Evolutionary conservation across 1,140 invertebrate species (phyloP), one percentile per base, ranked within the genome.

Genomic region (Frieseomelitta varia): DNA sequence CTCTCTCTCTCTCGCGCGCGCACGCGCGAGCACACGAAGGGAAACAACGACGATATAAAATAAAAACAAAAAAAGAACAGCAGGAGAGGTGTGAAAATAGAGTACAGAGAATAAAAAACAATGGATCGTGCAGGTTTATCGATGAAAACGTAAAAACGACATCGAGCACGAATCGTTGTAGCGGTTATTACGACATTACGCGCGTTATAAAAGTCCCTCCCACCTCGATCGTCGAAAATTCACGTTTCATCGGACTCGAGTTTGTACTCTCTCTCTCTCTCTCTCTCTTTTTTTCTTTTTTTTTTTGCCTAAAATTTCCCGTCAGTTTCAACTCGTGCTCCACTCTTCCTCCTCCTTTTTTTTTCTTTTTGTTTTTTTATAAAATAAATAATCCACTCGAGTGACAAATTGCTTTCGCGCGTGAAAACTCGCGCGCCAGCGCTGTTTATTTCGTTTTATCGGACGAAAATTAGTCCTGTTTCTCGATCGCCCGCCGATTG

Each of bases 111-210:
- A 51, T 27, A 11, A 39, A 47, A 76, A 56, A 47, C 30, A 73
- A 63, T 27, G 10, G 30, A 67, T 77, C 24, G 34, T 14, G 27
- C 47, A 30, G 30, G 55, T 77, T 68, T 56, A 76, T 77, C 53
- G 53, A 68, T 63, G 81, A 39, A 77, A 47, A 77, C 34, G 47
- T n/a, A 30, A 67, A 47, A 77, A 58, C 80, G 72, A 19, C 19
- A 69, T 12, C n/a, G n/a, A 69, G 34, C 53, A n/a, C 53, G 53
- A 17, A 68, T 30, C 53, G 15, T 67, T 55, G 56, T 19, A 12
- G n/a, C 81, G 34, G 65, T 78, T 79, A 78, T 83, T 79, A 84
- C 77, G 63, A 58, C 58, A 65, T 82, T 67, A 68, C 81, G 34
- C 39, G 24, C 21, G 53, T 69, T 78, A 69, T 56, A 72, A 78